Base-by-base conservation (phyloP, 2,888 invertebrate genomes). In the Aspidiotus rigidus region DNA sequence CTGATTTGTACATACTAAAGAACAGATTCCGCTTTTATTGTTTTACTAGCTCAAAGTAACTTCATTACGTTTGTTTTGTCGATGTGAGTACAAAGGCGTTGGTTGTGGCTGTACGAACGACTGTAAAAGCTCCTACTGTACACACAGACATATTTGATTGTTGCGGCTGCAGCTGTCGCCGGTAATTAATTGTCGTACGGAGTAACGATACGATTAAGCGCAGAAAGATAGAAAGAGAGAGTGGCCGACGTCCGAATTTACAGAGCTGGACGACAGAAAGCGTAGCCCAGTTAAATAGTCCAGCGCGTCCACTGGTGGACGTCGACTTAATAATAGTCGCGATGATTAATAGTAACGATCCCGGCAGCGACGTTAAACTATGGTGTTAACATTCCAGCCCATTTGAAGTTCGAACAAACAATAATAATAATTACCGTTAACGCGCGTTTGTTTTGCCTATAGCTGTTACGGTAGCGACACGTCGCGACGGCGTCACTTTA, bases 311-410 rank as follows among this genome's bases (percentile, higher is more conserved):
- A 59, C 55, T 41, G 59, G 15, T 66, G 44, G 66, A 66, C 66
- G 66, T 66, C 66, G 66, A 66, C 66, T 66, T 66, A 66, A 66
- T 66, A 66, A 66, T 66, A 66, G 66, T 66, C 66, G 55, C 42
- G 66, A 66, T 66, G 66, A 66, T 66, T 66, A 66, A 66, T 66
- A 41, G 57, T 44, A 56, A 42, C 42, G 17, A 40, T 56, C 41
- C 44, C 42, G 57, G 40, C 9, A 57, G 42, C 64, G 28, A 64
- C 66, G 66, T 59, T 66, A 66, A 66, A 66, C 56, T 66, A 66
- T 59, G 56, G 56, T 57, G 66, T 66, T 66, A 66, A 66, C 66
- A 66, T 59, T 66, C 59, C 66, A 11, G 28, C 28, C 28, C 41
- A 55, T 55, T 64, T 59, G 59, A 59, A 39, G 54, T 54, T 49